phyloP scores from a whole-genome alignment of 1,140 invertebrate genomes.

The Halotydeus destructor region DNA sequence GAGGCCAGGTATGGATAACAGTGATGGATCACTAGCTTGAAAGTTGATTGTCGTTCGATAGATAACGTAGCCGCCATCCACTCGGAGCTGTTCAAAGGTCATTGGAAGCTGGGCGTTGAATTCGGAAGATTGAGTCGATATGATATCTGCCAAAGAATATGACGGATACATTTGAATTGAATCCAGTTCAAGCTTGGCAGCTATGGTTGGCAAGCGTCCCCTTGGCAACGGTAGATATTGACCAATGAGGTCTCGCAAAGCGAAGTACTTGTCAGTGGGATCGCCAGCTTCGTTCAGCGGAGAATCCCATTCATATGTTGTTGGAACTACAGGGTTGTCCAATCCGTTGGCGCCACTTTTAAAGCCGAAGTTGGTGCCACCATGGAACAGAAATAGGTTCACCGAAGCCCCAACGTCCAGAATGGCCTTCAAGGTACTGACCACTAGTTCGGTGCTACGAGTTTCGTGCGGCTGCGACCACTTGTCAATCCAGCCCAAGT shows the following conservation, averaged over 20 bases:
- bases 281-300: constrained; percentile 30
- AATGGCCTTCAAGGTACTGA: constrained; percentile 18
- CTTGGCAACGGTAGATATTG: no score
- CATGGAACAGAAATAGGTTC: constrained; percentile 20
- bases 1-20: constrained; percentile 34
- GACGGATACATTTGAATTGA: no score
- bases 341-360: constrained; percentile 12
- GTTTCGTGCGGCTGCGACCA: constrained; percentile 20
- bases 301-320: constrained; percentile 31
- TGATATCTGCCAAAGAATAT: no score
- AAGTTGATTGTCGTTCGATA: constrained; percentile 40
- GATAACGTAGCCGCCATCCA: constrained; percentile 38
- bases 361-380: constrained; percentile 15
- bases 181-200: no score
- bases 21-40: constrained; percentile 28
- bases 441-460: constrained; percentile 9
- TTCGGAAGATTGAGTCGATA: no score
- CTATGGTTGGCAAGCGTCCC: no score
- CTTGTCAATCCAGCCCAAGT: constrained; percentile 59
- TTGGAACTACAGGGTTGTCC: constrained; percentile 14
- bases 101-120: no score
- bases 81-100: constrained; percentile 11
- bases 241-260: constrained; percentile 25
- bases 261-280: constrained; percentile 26
- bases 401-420: constrained; percentile 21